Base-by-base conservation (phyloP, 2,797 vertebrate genomes). In the Pipistrellus pygmaeus region DNA sequence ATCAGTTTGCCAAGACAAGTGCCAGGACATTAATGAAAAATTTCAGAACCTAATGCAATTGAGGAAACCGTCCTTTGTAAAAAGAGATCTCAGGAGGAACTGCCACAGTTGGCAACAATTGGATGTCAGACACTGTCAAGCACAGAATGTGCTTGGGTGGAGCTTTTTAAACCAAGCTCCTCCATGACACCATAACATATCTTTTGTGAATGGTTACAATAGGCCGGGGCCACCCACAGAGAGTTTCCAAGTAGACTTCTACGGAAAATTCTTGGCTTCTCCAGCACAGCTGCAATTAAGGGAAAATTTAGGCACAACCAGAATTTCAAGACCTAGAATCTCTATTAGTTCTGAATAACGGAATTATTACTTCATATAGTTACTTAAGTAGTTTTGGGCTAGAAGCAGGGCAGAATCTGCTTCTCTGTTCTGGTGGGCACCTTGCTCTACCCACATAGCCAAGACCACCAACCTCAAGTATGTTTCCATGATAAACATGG, bases 241-340 rank as follows among this genome's bases (percentile, higher is more conserved):
- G 44, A 48, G 30, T 66, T 72, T 46, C 60, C 57, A 76, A 48
- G 51, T 68, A 35, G 11, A 77, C n/a, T 72, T 30, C 38, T 0
- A 3, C 35, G 32, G 55, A 25, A 68, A 85, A 71, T 69, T 57
- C 11, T 35, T 60, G 18, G 44, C 46, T 44, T 64, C 41, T 73
- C 27, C 17, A 75, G 25, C 4, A 12, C 0, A 78, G 51, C 12
- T 77, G 7, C 25, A 66, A 17, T 83, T 85, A 53, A 90, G 48
- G 12, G 20, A 2, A 23, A 77, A n/a, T 68, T 60, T 27, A 41
- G 6, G 30, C 12, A 76, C 21, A 83, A 91, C 1, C 53, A 62
- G 25, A 88, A 93, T 64, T 73, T 94, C 17, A 75, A 94, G 55
- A n/a, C 3, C n/a, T 73, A 72, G 38, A 81, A 73, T 81, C 10